Evolutionary conservation across 2,113 vertebrate genomes (phyloP).

Genomic region (Chaetura pelagica): DNA sequence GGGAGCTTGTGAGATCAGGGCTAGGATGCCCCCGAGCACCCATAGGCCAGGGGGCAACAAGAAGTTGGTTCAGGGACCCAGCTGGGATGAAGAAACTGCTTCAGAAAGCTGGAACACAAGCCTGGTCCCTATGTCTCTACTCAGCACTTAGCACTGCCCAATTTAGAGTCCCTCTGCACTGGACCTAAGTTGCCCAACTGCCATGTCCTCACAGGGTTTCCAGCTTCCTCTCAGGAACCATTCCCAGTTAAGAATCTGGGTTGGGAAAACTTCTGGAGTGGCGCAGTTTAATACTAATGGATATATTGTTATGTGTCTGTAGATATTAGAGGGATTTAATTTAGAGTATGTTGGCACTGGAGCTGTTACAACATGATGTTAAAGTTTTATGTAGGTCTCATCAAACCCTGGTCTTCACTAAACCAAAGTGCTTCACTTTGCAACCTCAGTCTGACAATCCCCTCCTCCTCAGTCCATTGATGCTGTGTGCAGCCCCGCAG

Average conservation of each 20-base stretch:
- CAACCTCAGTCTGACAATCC: not conserved
- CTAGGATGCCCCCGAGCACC: not conserved
- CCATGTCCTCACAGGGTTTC: not conserved
- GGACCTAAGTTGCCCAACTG: not conserved
- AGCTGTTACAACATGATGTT: not conserved
- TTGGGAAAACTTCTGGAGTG: not conserved
- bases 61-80: not conserved
- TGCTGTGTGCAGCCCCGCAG: not conserved
- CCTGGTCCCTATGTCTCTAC: accelerated
- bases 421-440: not conserved
- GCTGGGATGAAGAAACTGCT: not conserved
- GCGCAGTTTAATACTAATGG: not conserved
- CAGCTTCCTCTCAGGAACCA: not conserved
- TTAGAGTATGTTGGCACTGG: not conserved
- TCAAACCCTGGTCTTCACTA: not conserved
- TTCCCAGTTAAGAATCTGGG: not conserved
- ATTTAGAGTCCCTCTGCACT: not conserved
- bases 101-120: accelerated
- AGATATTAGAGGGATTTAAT: not conserved
- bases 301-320: not conserved
- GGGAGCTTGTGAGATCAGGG: not conserved
- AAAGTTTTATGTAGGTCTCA: not conserved
- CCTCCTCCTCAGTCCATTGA: not conserved
- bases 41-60: accelerated
- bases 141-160: not conserved